Conservation (phyloP, 2,113 vertebrate species). For the Epinephelus moara region DNA sequence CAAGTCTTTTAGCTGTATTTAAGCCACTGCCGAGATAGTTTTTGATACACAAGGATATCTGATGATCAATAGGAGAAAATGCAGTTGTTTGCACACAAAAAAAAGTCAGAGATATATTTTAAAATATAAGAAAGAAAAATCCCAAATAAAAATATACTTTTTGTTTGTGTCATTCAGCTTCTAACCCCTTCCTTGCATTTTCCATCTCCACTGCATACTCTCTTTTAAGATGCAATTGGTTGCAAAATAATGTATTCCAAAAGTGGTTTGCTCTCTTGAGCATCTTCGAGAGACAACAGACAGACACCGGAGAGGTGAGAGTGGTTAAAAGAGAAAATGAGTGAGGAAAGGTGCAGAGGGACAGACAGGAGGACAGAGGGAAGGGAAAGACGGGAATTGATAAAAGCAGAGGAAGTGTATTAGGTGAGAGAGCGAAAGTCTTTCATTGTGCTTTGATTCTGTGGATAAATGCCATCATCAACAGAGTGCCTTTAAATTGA, state of each 20-base stretch:
- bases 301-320: conserved; percentile 20
- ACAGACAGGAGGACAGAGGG: conserved; percentile 22
- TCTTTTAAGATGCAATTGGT: conserved; percentile 21
- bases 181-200: not conserved
- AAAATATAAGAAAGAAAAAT: not conserved
- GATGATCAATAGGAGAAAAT: not conserved
- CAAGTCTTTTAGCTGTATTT: not conserved
- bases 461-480: conserved; percentile 62
- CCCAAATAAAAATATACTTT: too few relatives aligned
- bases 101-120: not conserved
- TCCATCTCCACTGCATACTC: conserved; percentile 1
- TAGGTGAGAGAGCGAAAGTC: conserved; percentile 40
- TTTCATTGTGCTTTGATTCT: conserved; percentile 57
- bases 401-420: conserved; percentile 59
- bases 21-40: not conserved
- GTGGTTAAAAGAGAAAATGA: conserved; percentile 46
- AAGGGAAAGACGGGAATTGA: conserved; percentile 33
- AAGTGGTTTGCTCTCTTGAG: conserved; percentile 47
- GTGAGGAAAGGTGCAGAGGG: conserved; percentile 23
- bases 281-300: conserved; percentile 34
- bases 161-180: too few relatives aligned
- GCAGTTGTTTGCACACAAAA: not conserved
- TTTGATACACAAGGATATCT: not conserved
- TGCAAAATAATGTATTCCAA: conserved; percentile 24
- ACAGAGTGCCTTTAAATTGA: conserved; percentile 63